Evolutionary conservation across 2,888 invertebrate species (phyloP).

Genomic region (Himalopsyche anomala): DNA sequence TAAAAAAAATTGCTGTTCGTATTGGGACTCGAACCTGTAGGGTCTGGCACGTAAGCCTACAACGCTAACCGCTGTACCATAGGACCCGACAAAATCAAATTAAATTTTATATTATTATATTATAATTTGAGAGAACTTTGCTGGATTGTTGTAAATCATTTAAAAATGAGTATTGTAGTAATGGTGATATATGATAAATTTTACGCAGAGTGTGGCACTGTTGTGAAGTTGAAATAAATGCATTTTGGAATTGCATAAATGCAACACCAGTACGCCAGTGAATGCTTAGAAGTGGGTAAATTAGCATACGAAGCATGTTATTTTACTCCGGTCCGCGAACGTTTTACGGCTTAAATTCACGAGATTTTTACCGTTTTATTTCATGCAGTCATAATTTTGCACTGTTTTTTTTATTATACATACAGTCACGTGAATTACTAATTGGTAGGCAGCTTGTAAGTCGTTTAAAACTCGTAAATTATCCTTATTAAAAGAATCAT

Average conservation of each 20-base stretch:
- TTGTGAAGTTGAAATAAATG: not conserved
- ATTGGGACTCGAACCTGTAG: too few relatives aligned
- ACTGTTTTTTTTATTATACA: not conserved
- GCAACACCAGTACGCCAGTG: not conserved
- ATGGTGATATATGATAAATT: not conserved
- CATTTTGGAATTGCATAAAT: conserved; percentile 1
- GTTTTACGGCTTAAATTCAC: not conserved
- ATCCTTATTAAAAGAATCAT: too few relatives aligned
- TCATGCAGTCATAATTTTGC: conserved; percentile 13
- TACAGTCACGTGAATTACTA: not conserved
- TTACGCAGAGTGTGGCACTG: not conserved
- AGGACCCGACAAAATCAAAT: too few relatives aligned
- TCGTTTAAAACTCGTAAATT: not conserved
- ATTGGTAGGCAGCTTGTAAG: not conserved
- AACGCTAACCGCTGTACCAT: too few relatives aligned
- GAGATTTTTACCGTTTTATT: conserved; percentile 8
- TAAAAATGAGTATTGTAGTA: too few relatives aligned
- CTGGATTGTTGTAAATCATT: too few relatives aligned
- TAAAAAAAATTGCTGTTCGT: too few relatives aligned
- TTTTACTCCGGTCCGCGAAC: not conserved
- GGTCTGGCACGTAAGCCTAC: too few relatives aligned
- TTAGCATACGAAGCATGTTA: conserved; percentile 23
- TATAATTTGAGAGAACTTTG: too few relatives aligned
- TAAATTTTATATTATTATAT: too few relatives aligned
- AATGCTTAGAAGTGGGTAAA: conserved; percentile 1